Percentiles rank a stretch among this genome's conserved stretches.
phyloP scores from a whole-genome alignment of 64 coral and sea anemone genomes.

The Orbicella faveolata region DNA sequence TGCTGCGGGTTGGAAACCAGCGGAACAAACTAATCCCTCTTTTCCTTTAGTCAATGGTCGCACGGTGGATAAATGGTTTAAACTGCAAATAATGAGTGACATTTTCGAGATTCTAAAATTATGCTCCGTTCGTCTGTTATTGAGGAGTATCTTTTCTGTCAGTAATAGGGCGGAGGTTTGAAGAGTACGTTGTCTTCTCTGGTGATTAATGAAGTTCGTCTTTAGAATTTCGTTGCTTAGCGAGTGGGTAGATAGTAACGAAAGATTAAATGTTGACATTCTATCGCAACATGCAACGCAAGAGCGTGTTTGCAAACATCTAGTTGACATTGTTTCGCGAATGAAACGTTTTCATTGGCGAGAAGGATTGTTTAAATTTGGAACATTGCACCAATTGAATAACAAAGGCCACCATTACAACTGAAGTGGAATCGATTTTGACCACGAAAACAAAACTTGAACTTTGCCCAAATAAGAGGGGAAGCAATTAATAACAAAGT shows the following conservation, averaged over 20 bases:
- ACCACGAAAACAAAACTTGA: constrained; percentile 10
- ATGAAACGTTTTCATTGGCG: constrained; percentile 1
- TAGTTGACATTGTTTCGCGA: not conserved
- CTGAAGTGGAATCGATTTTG: not conserved
- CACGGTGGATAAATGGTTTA: not conserved
- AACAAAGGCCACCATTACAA: not conserved
- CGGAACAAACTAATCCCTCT: constrained; percentile 10
- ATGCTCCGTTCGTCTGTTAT: constrained; percentile 1
- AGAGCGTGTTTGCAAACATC: constrained; percentile 22
- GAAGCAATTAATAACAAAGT: not conserved
- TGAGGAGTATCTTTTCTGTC: constrained; percentile 29
- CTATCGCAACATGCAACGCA: not conserved
- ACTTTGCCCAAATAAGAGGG: not conserved
- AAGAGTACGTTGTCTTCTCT: constrained; percentile 26
- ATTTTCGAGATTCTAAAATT: constrained; percentile 27
- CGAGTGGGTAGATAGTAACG: not conserved
- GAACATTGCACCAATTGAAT: constrained; percentile 1
- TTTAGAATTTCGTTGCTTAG: not conserved
- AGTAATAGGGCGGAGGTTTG: constrained; percentile 33
- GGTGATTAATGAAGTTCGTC: constrained; percentile 29
- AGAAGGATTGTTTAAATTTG: not conserved
- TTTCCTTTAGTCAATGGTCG: not conserved
- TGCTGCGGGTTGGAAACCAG: not conserved
- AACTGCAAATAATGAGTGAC: constrained; percentile 40
- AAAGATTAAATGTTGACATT: constrained; percentile 30